These are phyloP conservation scores for Drosophila albomicans DNA, from an alignment of 1,140 invertebrate genomes.

Conservation along the genomic window DNA sequence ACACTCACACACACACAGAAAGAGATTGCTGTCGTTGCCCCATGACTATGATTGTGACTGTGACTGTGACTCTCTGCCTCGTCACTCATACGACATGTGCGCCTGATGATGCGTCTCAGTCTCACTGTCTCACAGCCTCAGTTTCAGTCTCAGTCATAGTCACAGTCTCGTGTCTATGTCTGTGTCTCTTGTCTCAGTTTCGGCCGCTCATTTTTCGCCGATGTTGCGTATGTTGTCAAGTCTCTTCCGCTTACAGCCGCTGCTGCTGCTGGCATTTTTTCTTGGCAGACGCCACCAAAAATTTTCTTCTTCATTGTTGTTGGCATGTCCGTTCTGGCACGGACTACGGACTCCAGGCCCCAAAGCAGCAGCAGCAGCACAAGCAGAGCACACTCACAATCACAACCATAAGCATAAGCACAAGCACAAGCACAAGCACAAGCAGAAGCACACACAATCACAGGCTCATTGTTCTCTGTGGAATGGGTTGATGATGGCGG, in stretches of 20 bases:
- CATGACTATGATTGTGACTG: conserved; percentile 28
- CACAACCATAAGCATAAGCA: conserved; percentile 39
- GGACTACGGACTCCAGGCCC: conserved; percentile 62
- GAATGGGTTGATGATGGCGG: background rate
- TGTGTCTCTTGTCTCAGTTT: conserved; percentile 8
- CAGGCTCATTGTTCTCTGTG: conserved; percentile 16
- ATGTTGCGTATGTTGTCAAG: conserved; percentile 83
- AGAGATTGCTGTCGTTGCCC: conserved; percentile 30
- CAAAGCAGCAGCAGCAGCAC: background rate
- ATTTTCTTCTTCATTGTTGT: conserved; percentile 61
- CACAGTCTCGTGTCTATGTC: background rate
- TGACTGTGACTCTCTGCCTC: conserved; percentile 42
- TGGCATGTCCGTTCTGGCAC: conserved; percentile 81
- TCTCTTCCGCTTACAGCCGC: conserved; percentile 70
- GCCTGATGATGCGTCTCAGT: conserved; percentile 50
- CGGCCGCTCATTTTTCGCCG: conserved; percentile 77
- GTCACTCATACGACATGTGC: conserved; percentile 81
- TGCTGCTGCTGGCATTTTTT: conserved; percentile 51
- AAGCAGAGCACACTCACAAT: background rate
- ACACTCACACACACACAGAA: background rate
- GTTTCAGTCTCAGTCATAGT: conserved; percentile 20
- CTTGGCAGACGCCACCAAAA: conserved; percentile 69
- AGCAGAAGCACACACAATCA: background rate
- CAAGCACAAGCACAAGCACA: background rate
- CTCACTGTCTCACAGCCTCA: background rate